phyloP scores from a whole-genome alignment of 2,888 invertebrate species.

The Cosmopolites sordidus region DNA sequence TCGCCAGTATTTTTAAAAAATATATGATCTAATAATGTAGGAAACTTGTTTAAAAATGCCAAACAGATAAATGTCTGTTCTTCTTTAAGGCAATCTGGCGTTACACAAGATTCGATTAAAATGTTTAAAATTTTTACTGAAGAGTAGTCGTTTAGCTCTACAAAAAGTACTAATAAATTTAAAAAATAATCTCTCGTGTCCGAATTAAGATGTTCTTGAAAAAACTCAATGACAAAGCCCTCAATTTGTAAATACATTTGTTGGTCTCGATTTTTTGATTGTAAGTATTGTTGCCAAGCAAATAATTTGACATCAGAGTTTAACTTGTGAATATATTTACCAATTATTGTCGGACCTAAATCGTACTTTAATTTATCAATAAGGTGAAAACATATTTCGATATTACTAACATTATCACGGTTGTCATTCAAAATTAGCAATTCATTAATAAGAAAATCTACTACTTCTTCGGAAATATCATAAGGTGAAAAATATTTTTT shows the following conservation, averaged over 20 bases:
- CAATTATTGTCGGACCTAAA: background rate
- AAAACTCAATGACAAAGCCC: conserved; percentile 9
- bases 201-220: conserved; percentile 1
- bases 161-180: background rate
- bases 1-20: background rate
- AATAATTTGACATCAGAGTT: conserved; percentile 5
- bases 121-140: background rate
- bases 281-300: conserved; percentile 5
- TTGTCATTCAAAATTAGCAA: conserved; percentile 14
- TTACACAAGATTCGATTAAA: background rate
- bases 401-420: background rate
- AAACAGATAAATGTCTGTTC: conserved; percentile 10
- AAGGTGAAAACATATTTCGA: conserved; percentile 2
- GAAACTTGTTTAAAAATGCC: conserved; percentile 1
- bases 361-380: background rate
- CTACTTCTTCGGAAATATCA: conserved; percentile 15
- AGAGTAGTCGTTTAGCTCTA: background rate
- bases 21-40: background rate
- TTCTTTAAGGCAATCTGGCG: background rate
- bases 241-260: conserved; percentile 9
- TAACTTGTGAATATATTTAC: conserved; percentile 8
- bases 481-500: conserved; percentile 10
- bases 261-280: background rate
- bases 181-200: conserved; percentile 8
- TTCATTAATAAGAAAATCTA: conserved; percentile 15